A percentile compares a stretch with the other conserved stretches of the same genome.
Conservation (phyloP, 2,113 vertebrate species). For the Chauna torquata region DNA sequence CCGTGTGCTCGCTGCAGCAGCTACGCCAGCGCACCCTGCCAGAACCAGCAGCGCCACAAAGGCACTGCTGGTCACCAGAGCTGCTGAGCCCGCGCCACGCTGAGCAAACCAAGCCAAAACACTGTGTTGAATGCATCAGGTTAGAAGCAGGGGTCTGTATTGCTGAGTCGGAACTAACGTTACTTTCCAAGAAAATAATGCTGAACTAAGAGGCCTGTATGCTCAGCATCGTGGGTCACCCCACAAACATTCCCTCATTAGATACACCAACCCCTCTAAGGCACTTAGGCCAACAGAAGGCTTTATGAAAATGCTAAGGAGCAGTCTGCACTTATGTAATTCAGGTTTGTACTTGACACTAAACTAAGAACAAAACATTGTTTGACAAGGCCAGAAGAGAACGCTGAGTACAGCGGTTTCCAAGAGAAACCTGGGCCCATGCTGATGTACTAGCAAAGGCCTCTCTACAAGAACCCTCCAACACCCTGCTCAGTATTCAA, state of each 20-base stretch:
- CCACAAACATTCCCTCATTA: background rate
- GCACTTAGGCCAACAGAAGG: background rate
- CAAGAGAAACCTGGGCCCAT: background rate
- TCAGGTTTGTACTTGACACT: background rate
- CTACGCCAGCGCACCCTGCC: background rate
- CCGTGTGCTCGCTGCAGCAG: background rate
- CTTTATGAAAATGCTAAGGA: background rate
- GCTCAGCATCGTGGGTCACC: background rate
- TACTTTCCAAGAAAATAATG: background rate
- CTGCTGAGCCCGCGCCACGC: fast-evolving
- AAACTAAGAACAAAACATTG: background rate
- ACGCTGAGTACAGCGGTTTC: background rate
- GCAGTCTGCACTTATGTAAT: background rate
- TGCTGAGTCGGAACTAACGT: background rate
- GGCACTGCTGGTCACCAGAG: background rate
- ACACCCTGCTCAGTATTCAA: background rate
- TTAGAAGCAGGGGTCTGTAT: background rate
- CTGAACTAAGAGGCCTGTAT: background rate
- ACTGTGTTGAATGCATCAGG: fast-evolving
- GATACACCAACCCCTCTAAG: background rate
- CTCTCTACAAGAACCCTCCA: background rate
- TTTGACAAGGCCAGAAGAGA: background rate
- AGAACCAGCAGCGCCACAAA: background rate
- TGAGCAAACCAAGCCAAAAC: background rate
- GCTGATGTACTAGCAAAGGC: background rate